Percentiles rank a stretch among this genome's conserved stretches.
phyloP scores from a whole-genome alignment of 2,797 vertebrate genomes.

The Brotula barbata region DNA sequence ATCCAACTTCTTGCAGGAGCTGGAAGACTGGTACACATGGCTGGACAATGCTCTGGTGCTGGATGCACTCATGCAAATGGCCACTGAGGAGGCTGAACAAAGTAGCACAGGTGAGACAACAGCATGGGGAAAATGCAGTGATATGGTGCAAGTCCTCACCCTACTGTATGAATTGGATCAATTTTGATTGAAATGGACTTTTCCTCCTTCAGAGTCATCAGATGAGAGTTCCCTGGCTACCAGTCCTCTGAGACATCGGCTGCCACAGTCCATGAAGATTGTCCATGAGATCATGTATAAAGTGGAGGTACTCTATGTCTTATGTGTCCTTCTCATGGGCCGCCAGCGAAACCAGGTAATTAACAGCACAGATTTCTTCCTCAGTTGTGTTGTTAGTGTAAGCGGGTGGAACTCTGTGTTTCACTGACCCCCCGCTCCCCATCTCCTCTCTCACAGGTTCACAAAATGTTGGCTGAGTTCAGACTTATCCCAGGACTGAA shows the following conservation, averaged over 20 bases:
- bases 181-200: background rate
- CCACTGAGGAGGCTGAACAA: conserved; percentile 92
- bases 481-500: conserved; percentile 97
- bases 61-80: conserved; percentile 96
- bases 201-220: conserved; percentile 84
- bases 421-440: background rate
- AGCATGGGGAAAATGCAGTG: too few species aligned
- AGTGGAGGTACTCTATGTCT: conserved; percentile 96
- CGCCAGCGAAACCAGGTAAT: conserved; percentile 96
- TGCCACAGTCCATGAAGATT: conserved; percentile 98
- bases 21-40: conserved; percentile 99
- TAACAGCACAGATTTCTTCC: background rate
- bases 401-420: background rate
- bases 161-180: background rate
- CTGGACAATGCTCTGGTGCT: conserved; percentile 96
- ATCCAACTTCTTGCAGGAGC: conserved; percentile 91
- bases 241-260: conserved; percentile 86
- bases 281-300: conserved; percentile 99
- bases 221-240: conserved; percentile 91
- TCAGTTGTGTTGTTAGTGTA: background rate
- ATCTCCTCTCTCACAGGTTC: conserved; percentile 80
- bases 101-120: conserved; percentile 87
- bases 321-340: conserved; percentile 97
- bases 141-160: background rate
- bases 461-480: conserved; percentile 98